Conservation (phyloP, 2,888 invertebrate species). For the Tipula helvola region DNA sequence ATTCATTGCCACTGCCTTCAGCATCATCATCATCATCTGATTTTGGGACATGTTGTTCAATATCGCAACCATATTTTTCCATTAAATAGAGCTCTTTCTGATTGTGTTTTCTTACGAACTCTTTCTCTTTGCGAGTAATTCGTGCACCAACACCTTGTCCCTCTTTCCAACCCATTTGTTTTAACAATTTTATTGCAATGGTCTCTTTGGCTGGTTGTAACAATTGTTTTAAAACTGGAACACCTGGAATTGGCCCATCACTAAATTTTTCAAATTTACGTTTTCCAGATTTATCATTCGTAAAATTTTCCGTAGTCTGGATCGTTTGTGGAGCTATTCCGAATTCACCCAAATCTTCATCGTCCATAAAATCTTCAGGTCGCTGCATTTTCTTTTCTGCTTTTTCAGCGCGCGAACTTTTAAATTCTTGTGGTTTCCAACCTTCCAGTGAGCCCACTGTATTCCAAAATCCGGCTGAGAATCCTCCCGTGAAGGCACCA, state of each 20-base stretch:
- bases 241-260: slow-evolving; percentile 39
- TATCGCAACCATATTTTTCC: slow-evolving; percentile 28
- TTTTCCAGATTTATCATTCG: slow-evolving; percentile 25
- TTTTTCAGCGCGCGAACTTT: slow-evolving; percentile 71
- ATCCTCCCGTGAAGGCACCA: slow-evolving; percentile 97
- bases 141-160: slow-evolving; percentile 59
- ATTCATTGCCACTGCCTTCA: slow-evolving; percentile 16
- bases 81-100: slow-evolving; percentile 27
- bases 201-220: slow-evolving; percentile 69
- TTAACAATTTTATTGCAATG: slow-evolving; percentile 72
- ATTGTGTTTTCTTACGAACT: slow-evolving; percentile 23
- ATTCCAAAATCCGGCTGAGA: slow-evolving; percentile 96
- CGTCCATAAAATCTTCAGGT: slow-evolving; percentile 97
- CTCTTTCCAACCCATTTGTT: slow-evolving; percentile 85
- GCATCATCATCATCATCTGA: not conserved
- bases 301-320: slow-evolving; percentile 66
- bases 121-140: slow-evolving; percentile 35
- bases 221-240: slow-evolving; percentile 56
- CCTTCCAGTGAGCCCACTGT: slow-evolving; percentile 94
- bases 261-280: slow-evolving; percentile 27
- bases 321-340: slow-evolving; percentile 88
- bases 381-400: slow-evolving; percentile 40
- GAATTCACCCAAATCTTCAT: slow-evolving; percentile 87
- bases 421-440: slow-evolving; percentile 83
- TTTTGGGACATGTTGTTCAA: slow-evolving; percentile 16